Conservation (phyloP, 2,888 invertebrate genomes). For the Rotaria macrura region DNA sequence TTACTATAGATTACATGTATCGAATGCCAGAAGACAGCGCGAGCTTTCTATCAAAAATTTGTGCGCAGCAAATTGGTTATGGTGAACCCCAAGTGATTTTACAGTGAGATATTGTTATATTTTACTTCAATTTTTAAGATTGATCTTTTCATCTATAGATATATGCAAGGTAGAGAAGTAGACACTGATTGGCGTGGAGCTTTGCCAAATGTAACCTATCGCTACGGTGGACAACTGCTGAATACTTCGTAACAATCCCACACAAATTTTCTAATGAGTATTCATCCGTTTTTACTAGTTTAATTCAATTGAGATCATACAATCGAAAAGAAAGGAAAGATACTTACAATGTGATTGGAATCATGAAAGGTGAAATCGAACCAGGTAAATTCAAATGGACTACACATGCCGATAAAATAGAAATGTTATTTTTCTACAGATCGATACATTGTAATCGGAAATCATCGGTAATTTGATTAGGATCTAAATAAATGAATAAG, state of each 20-base stretch:
- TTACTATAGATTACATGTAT: background rate
- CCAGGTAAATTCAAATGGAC: conserved; percentile 38
- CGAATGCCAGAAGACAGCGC: background rate
- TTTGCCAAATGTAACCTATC: conserved; percentile 24
- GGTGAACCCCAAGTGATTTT: conserved; percentile 38
- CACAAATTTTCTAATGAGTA: too few relatives aligned
- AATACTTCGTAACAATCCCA: conserved; percentile 22
- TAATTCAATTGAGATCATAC: background rate
- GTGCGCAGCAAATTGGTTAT: conserved; percentile 38
- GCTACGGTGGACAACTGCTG: conserved; percentile 32
- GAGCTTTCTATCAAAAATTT: conserved; percentile 36
- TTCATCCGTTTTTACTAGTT: background rate
- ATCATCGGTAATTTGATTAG: conserved; percentile 37
- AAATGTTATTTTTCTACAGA: conserved; percentile 37
- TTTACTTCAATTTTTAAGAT: too few relatives aligned
- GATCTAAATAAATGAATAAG: too few relatives aligned
- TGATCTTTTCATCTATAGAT: background rate
- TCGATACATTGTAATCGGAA: conserved; percentile 42
- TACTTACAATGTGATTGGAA: conserved; percentile 44
- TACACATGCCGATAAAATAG: background rate
- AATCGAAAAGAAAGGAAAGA: conserved; percentile 35
- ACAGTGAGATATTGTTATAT: conserved; percentile 34
- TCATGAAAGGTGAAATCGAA: conserved; percentile 44
- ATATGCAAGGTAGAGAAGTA: background rate
- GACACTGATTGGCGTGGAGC: background rate